These are phyloP conservation scores for Phanerotoma sp. DNA, from an alignment of 2,888 invertebrate genomes.

Conservation along the genomic window DNA sequence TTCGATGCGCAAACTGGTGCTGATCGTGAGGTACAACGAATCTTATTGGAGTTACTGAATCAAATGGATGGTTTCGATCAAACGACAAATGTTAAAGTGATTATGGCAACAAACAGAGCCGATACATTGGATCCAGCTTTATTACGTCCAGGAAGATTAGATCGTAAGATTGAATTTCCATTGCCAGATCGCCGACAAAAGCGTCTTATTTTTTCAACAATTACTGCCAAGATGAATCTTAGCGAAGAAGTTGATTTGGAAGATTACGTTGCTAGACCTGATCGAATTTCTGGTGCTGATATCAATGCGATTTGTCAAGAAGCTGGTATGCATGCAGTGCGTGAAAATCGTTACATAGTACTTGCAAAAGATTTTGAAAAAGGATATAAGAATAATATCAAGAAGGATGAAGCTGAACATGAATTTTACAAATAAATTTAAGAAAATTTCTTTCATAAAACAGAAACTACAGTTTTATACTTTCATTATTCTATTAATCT, in stretches of 20 bases:
- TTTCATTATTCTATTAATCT: neutral
- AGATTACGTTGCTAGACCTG: slow-evolving; percentile 98
- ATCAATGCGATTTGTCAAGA: slow-evolving; percentile 99
- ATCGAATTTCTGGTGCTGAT: slow-evolving; percentile 98
- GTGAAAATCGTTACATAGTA: slow-evolving; percentile 99
- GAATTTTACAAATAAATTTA: slow-evolving; percentile 94
- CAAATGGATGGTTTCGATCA: slow-evolving; percentile 99
- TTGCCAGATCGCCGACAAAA: slow-evolving; percentile 91
- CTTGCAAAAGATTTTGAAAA: slow-evolving; percentile 99
- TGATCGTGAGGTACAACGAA: slow-evolving; percentile 97
- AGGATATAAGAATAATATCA: slow-evolving; percentile 99
- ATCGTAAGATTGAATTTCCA: slow-evolving; percentile 98
- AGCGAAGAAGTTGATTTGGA: slow-evolving; percentile 99
- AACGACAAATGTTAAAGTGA: slow-evolving; percentile 98
- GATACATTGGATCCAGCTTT: slow-evolving; percentile 99
- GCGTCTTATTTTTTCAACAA: slow-evolving; percentile 96
- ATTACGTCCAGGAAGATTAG: slow-evolving; percentile 91
- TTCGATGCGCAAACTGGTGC: slow-evolving; percentile 99
- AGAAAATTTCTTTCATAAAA: no score
- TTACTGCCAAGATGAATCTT: slow-evolving; percentile 95
- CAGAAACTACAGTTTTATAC: neutral
- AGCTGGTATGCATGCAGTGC: slow-evolving; percentile 99
- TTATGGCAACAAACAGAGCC: slow-evolving; percentile 66
- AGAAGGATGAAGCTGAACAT: slow-evolving; percentile 99
- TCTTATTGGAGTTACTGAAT: slow-evolving; percentile 92